Base-by-base conservation (phyloP, 2,113 vertebrate species). In the Columba janthina region DNA sequence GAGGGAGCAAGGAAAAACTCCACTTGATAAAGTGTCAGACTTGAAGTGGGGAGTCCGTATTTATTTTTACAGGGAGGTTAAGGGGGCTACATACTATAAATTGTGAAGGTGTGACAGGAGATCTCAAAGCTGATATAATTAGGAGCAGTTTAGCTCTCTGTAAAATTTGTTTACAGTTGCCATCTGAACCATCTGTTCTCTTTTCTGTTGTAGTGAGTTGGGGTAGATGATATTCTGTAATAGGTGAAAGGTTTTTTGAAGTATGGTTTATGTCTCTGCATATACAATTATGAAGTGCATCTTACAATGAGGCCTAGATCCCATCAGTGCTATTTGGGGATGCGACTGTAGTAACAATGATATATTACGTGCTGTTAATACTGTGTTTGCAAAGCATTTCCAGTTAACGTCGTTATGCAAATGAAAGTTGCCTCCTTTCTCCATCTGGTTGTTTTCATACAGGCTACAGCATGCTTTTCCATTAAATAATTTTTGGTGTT, bases 171-270 rank as follows among this genome's bases (percentile, higher is more conserved):
- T 93, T 95, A 56, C 57, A 69, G 62, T 80, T 95, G 44, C 56
- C 85, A 67, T 92, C 77, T 70, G 48, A 95, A 44, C 89, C 93
- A 91, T 97, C 96, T 96, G 90, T 91, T 96, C 81, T 78, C 36
- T 62, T 65, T 65, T 46, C 62, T 93, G 1, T 70, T 89, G 54
- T 62, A 96, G 40, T 93, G 56, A 81, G 20, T 64, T 85, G 78
- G 71, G 46, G 36, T 85, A 87, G 81, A 81, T 81, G 53, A 56
- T 83, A 62, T 21, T 88, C 61, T 90, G 51, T 85, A 90, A 83
- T 54, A 77, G 81, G 85, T 88, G 51, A 85, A 91, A 76, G 51
- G 51, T 18, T 95, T 91, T 94, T 90, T 54, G 17, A 95, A 93
- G 60, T 69, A 80, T 70, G 51, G 62, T 88, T 88, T 95, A 85